Evolutionary conservation across 30 jellyfish, hydroid and myxozoan genomes (phyloP).

Genomic region (Morbakka virulenta): DNA sequence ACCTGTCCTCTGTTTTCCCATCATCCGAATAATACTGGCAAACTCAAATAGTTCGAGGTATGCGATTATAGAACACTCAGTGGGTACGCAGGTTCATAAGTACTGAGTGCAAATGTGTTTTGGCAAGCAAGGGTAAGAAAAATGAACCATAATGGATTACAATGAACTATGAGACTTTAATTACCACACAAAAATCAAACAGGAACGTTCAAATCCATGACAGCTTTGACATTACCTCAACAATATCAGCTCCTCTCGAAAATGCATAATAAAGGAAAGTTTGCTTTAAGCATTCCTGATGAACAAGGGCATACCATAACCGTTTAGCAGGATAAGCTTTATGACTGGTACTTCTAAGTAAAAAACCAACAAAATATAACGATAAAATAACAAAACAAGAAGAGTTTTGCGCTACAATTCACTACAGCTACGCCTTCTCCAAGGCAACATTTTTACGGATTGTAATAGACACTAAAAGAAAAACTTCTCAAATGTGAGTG

Average conservation of each 20-base stretch:
- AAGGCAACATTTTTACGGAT: not conserved
- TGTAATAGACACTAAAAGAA: not conserved
- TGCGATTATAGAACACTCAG: too few species aligned
- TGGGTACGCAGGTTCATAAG: too few species aligned
- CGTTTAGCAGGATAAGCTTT: conserved; percentile 75
- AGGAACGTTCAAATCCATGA: too few species aligned
- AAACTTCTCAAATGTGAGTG: not conserved
- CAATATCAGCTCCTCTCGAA: conserved; percentile 31
- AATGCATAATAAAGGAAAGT: conserved; percentile 71
- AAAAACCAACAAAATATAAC: not conserved
- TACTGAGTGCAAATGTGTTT: too few species aligned
- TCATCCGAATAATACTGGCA: too few species aligned
- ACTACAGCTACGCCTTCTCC: not conserved
- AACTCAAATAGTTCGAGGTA: too few species aligned
- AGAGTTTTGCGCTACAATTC: not conserved
- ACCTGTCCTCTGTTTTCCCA: too few species aligned
- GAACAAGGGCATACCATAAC: conserved; percentile 88
- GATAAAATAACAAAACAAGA: not conserved
- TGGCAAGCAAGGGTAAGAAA: too few species aligned
- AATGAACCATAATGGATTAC: too few species aligned
- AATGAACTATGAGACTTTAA: too few species aligned
- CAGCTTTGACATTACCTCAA: conserved; percentile 32
- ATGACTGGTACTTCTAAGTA: conserved; percentile 38
- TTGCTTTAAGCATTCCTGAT: conserved; percentile 72
- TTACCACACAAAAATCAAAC: too few species aligned